Evolutionary conservation across 2,888 invertebrate species (phyloP).

Genomic region (Clitarchus hookeri): DNA sequence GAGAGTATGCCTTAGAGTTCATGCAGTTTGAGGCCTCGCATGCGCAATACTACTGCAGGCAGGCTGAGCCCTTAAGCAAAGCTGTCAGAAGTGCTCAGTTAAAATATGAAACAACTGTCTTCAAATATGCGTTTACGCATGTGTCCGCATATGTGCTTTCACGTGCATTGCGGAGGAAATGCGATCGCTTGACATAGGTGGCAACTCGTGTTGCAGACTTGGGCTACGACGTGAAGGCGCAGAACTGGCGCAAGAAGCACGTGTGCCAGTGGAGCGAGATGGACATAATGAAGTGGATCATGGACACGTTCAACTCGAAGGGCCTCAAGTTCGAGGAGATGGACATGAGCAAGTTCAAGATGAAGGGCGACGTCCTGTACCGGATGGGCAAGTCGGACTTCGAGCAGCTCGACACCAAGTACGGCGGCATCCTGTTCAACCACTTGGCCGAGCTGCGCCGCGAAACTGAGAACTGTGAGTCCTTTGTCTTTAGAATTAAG

Average conservation of each 20-base stretch:
- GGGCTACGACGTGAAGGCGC: conserved; percentile 3
- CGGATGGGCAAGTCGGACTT: conserved; percentile 33
- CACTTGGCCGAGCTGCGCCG: conserved; percentile 10
- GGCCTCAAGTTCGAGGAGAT: conserved; percentile 29
- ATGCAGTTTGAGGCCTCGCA: too few species aligned
- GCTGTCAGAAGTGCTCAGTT: too few species aligned
- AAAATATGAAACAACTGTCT: too few species aligned
- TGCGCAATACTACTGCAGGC: too few species aligned
- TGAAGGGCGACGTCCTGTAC: conserved; percentile 29
- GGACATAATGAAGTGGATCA: conserved; percentile 33
- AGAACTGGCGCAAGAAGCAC: conserved; percentile 22
- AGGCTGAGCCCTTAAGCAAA: too few species aligned
- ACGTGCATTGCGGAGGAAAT: too few species aligned
- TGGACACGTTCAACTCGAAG: neutral
- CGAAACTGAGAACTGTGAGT: conserved; percentile 10
- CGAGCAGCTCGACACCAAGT: conserved; percentile 28
- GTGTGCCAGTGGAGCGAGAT: conserved; percentile 26
- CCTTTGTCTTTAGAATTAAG: neutral
- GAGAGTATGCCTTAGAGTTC: too few species aligned
- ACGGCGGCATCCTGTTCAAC: conserved; percentile 40
- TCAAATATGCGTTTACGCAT: too few species aligned
- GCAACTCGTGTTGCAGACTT: conserved; percentile 19
- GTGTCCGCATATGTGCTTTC: too few species aligned
- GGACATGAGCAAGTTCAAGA: conserved; percentile 24
- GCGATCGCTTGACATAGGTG: too few species aligned